Evolutionary conservation across 2,113 vertebrate genomes (phyloP).

Genomic region (Phaetusa simplex): DNA sequence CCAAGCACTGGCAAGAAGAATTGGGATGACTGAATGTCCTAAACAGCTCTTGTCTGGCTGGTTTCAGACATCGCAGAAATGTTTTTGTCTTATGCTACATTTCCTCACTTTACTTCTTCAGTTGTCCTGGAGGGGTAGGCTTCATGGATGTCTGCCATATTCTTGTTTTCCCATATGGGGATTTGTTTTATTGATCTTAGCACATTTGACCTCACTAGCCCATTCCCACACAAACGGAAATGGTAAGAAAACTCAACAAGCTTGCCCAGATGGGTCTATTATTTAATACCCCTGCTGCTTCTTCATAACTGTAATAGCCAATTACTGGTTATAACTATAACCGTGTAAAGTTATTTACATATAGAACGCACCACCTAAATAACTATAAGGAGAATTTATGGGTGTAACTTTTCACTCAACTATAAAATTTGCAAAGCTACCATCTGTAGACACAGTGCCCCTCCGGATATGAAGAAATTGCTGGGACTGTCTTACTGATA

Average conservation of each 20-base stretch:
- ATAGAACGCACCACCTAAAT: background rate
- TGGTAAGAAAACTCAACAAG: background rate
- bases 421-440: background rate
- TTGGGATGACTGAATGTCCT: background rate
- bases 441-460: background rate
- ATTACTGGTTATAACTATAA: background rate
- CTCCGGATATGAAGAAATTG: background rate
- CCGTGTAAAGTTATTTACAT: background rate
- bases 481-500: background rate
- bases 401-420: background rate
- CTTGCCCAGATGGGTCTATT: background rate
- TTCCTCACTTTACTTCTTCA: background rate
- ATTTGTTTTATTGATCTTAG: background rate
- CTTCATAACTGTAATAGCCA: background rate
- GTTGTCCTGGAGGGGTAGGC: background rate
- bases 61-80: background rate
- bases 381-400: background rate
- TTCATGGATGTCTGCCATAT: background rate
- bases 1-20: background rate
- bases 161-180: background rate
- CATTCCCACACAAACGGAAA: background rate
- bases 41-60: background rate
- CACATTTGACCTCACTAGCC: background rate
- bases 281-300: background rate
- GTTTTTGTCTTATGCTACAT: background rate